These are phyloP conservation scores for Pachyseris speciosa DNA, from an alignment of 64 coral and sea anemone genomes.

Conservation along the genomic window DNA sequence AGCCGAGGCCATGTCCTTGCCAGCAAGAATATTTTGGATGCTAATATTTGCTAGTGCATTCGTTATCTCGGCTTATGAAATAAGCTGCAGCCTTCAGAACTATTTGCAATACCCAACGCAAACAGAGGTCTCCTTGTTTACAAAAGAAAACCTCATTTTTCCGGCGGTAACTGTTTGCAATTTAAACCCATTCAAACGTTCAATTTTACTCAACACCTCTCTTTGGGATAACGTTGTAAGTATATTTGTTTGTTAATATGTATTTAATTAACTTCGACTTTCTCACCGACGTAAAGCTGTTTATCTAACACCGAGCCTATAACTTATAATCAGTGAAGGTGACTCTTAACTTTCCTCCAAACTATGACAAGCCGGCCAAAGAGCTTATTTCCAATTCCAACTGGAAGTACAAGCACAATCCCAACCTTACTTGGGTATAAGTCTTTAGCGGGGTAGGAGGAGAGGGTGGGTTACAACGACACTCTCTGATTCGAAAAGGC, in stretches of 20 bases:
- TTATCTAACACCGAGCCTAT: too few species aligned
- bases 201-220: not conserved
- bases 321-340: too few species aligned
- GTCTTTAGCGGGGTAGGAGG: too few species aligned
- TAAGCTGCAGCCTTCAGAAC: not conserved
- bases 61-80: not conserved
- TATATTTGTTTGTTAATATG: not conserved
- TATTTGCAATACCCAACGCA: constrained; percentile 11
- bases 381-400: too few species aligned
- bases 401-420: too few species aligned
- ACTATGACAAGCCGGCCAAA: too few species aligned
- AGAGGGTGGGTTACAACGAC: too few species aligned
- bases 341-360: too few species aligned
- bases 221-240: not conserved
- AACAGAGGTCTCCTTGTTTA: not conserved
- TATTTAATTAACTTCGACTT: not conserved
- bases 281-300: too few species aligned
- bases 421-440: too few species aligned
- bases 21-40: constrained; percentile 20
- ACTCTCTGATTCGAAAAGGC: too few species aligned
- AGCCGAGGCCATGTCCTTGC: constrained; percentile 11
- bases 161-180: constrained; percentile 44
- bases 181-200: constrained; percentile 24
- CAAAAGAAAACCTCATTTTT: not conserved
- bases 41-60: constrained; percentile 1